A percentile compares a stretch with the other conserved stretches of the same genome.
phyloP scores from a whole-genome alignment of 2,113 vertebrate species.

The Tricholaema leucomelas region DNA sequence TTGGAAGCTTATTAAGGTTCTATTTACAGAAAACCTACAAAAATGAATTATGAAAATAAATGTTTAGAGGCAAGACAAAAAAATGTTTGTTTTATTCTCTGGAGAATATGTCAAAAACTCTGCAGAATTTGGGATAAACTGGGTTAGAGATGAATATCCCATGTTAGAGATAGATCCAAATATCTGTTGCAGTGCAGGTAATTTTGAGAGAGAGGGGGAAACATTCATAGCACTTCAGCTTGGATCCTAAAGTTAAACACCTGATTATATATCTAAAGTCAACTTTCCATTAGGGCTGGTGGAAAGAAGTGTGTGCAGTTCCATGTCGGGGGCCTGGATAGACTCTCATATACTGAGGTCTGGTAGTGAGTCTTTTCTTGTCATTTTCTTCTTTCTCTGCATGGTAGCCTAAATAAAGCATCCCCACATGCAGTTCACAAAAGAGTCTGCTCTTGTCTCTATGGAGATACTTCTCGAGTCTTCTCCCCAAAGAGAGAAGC shows the following conservation, averaged over 20 bases:
- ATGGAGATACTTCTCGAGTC: neutral
- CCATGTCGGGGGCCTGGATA: fast-evolving
- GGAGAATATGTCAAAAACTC: neutral
- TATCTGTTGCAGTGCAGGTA: neutral
- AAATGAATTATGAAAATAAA: neutral
- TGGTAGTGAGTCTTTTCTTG: neutral
- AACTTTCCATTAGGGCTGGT: neutral
- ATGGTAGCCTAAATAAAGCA: neutral
- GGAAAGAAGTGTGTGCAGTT: fast-evolving
- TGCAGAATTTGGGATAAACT: neutral
- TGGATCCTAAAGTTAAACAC: neutral
- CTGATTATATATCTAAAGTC: neutral
- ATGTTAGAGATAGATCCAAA: neutral
- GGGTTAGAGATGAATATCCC: neutral
- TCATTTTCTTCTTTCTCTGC: neutral
- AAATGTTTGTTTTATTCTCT: neutral
- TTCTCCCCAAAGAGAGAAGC: neutral
- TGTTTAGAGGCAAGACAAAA: neutral
- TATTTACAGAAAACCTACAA: neutral
- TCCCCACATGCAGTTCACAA: fast-evolving
- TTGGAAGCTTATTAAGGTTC: neutral
- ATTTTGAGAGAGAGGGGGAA: neutral
- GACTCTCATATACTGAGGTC: fast-evolving
- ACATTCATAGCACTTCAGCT: neutral
- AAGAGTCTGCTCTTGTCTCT: neutral